Percentiles rank a stretch among this genome's conserved stretches.
Evolutionary conservation across 2,888 invertebrate species (phyloP).

Genomic region (Lochmaea crataegi): DNA sequence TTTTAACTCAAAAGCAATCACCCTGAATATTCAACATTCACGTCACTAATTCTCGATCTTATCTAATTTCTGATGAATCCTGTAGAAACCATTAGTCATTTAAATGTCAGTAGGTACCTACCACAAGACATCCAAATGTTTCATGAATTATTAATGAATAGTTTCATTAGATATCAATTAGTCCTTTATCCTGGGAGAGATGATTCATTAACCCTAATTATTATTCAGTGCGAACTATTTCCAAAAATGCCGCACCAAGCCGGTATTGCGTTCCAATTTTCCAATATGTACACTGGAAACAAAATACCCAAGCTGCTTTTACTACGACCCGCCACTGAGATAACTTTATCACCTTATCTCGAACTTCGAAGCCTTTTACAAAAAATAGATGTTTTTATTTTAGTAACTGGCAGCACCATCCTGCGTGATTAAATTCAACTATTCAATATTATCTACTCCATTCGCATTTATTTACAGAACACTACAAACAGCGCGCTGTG

Average conservation of each 20-base stretch:
- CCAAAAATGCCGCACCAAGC: background rate
- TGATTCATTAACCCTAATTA: constrained; percentile 29
- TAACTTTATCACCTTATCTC: too few species aligned
- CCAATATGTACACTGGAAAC: background rate
- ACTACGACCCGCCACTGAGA: too few species aligned
- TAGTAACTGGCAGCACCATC: too few species aligned
- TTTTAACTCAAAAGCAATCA: background rate
- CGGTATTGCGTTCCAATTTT: constrained; percentile 2
- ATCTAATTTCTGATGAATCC: constrained; percentile 11
- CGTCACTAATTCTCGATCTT: background rate
- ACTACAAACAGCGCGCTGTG: too few species aligned
- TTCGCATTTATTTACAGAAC: too few species aligned
- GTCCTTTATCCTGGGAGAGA: constrained; percentile 20
- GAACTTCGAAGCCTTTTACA: too few species aligned
- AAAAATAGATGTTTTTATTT: too few species aligned
- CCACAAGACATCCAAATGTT: constrained; percentile 28
- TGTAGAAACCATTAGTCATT: constrained; percentile 24
- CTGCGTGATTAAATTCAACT: too few species aligned
- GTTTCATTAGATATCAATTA: constrained; percentile 31
- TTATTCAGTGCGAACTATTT: constrained; percentile 21
- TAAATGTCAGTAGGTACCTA: constrained; percentile 30
- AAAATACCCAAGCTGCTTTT: too few species aligned
- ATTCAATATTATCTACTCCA: too few species aligned
- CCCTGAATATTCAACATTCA: background rate
- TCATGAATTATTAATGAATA: constrained; percentile 32